Evolutionary conservation across 1,140 invertebrate species (phyloP).

Genomic region (Ceratosolen fusciceps): DNA sequence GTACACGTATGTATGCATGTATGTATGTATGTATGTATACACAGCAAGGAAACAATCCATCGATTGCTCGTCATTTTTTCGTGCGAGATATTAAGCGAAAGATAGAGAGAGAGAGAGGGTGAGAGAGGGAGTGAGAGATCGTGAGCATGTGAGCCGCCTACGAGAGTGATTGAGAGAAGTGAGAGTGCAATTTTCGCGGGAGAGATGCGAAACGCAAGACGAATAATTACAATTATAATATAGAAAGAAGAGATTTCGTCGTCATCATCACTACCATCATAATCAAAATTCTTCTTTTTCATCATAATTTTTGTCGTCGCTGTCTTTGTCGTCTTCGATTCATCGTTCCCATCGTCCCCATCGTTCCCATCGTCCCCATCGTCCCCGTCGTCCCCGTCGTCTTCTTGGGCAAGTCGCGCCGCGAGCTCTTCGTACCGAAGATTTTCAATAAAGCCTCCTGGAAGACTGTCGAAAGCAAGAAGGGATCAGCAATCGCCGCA

Average conservation of each 20-base stretch:
- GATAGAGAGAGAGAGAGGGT: conserved; percentile 3
- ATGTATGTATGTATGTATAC: too few relatives aligned
- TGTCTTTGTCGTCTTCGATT: conserved; percentile 26
- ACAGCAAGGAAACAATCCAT: too few relatives aligned
- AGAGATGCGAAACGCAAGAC: background rate
- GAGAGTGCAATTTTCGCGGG: too few relatives aligned
- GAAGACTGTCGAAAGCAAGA: conserved; percentile 9
- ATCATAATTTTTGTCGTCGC: conserved; percentile 22
- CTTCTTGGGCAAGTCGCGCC: conserved; percentile 5
- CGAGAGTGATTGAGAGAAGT: background rate
- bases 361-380: conserved; percentile 25
- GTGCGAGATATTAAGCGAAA: background rate
- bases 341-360: conserved; percentile 22
- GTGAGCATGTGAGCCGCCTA: background rate
- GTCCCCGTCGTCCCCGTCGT: conserved; percentile 18
- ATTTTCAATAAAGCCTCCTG: background rate
- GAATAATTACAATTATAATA: background rate
- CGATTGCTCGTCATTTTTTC: too few relatives aligned
- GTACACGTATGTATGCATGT: too few relatives aligned
- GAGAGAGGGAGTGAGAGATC: conserved; percentile 8
- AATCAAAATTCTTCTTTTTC: background rate
- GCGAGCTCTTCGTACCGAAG: conserved; percentile 10
- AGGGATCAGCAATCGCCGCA: background rate
- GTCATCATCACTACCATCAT: conserved; percentile 5
- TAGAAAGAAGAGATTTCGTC: background rate